phyloP scores from a whole-genome alignment of 2,888 invertebrate species.

The Brachyptera putata region DNA sequence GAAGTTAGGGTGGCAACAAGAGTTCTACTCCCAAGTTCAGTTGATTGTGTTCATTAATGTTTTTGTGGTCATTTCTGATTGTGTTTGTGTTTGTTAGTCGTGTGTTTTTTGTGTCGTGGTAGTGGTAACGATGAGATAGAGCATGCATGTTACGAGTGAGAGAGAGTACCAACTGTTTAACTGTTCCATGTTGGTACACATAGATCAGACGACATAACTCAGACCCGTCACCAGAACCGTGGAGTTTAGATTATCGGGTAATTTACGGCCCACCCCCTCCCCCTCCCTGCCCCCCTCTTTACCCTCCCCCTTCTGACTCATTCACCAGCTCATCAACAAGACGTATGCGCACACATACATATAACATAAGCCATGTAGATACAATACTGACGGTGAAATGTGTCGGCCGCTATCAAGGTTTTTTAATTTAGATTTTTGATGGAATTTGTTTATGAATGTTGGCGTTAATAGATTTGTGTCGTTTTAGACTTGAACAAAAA shows the following conservation, averaged over 20 bases:
- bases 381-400: conserved; percentile 8
- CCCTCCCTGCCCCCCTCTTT: too few species aligned
- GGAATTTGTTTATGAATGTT: too few species aligned
- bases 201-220: conserved; percentile 22
- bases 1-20: background rate
- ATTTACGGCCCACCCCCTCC: conserved; percentile 13
- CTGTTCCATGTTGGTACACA: background rate
- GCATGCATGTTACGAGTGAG: conserved; percentile 8
- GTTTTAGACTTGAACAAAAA: too few species aligned
- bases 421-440: too few species aligned
- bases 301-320: too few species aligned
- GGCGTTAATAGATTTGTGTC: too few species aligned
- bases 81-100: background rate
- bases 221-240: conserved; percentile 12
- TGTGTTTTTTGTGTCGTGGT: background rate
- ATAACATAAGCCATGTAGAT: background rate
- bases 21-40: conserved; percentile 3
- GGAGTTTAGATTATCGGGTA: conserved; percentile 21
- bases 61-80: background rate
- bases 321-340: conserved; percentile 27
- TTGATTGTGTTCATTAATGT: conserved; percentile 21
- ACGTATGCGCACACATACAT: conserved; percentile 11
- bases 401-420: too few species aligned
- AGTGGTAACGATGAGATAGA: conserved; percentile 13
- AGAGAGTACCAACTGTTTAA: too few species aligned